Evolutionary conservation across 2,797 vertebrate genomes (phyloP).

Genomic region (Anguilla marmorata): DNA sequence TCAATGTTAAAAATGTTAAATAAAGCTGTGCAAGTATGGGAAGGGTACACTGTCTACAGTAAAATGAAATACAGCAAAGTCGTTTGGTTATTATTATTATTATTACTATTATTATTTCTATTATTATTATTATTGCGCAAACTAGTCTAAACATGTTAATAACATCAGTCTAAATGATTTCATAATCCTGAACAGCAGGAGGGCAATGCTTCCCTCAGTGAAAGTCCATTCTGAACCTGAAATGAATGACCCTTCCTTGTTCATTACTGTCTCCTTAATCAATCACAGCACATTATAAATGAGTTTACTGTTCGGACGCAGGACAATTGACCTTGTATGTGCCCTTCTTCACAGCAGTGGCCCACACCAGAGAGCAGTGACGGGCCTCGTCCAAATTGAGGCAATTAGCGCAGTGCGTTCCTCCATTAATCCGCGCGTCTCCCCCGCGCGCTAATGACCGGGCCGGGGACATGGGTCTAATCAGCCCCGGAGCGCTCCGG

Average conservation of each 20-base stretch:
- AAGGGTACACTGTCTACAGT: not conserved
- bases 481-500: conserved; percentile 43
- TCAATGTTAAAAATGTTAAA: too few relatives aligned
- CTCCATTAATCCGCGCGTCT: conserved; percentile 47
- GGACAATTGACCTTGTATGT: conserved; percentile 66
- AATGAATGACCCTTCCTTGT: conserved; percentile 67
- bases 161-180: conserved; percentile 33
- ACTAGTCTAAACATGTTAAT: conserved; percentile 15
- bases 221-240: conserved; percentile 57
- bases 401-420: conserved; percentile 56
- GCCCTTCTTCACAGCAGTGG: conserved; percentile 63
- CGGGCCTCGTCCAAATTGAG: conserved; percentile 57
- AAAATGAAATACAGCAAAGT: not conserved
- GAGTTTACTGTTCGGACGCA: conserved; percentile 63
- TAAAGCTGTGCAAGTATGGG: not conserved
- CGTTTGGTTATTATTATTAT: not conserved
- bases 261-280: conserved; percentile 60
- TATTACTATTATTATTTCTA: not conserved
- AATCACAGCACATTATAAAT: conserved; percentile 59
- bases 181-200: conserved; percentile 43
- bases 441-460: conserved; percentile 60
- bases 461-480: conserved; percentile 46
- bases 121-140: not conserved
- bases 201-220: conserved; percentile 31
- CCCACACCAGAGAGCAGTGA: conserved; percentile 53